Evolutionary conservation across 2,888 invertebrate genomes (phyloP).

Genomic region (Orthosia gothica): DNA sequence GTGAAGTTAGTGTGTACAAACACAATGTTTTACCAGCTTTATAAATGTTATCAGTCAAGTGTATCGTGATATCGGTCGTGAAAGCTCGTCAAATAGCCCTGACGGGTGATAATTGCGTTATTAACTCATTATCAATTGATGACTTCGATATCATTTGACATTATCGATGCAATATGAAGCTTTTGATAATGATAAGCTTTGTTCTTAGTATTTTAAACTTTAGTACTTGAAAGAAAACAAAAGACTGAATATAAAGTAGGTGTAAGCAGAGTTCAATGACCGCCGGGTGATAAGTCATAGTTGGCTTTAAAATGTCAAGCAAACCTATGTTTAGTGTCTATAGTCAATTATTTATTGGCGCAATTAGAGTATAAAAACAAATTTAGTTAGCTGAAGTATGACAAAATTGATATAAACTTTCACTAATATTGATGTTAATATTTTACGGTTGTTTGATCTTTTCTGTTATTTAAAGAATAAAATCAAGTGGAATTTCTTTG

Average conservation of each 20-base stretch:
- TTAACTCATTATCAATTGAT: slow-evolving; percentile 56
- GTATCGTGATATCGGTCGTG: slow-evolving; percentile 45
- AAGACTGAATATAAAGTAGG: neutral
- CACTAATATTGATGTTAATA: too few relatives aligned
- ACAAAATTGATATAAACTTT: neutral
- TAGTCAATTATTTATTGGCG: slow-evolving; percentile 17
- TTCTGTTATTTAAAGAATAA: neutral
- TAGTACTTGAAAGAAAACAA: neutral
- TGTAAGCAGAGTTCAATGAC: slow-evolving; percentile 34
- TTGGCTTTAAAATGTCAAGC: slow-evolving; percentile 19
- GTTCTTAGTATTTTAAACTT: slow-evolving; percentile 22
- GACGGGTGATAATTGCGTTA: slow-evolving; percentile 48
- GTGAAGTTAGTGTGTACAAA: slow-evolving; percentile 27
- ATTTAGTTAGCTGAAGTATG: neutral
- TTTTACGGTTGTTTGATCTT: neutral
- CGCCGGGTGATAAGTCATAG: neutral
- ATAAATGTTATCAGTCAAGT: slow-evolving; percentile 58
- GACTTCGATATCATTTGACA: slow-evolving; percentile 36
- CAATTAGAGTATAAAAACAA: neutral
- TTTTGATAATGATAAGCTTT: slow-evolving; percentile 20
- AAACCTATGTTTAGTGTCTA: slow-evolving; percentile 33
- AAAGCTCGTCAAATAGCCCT: slow-evolving; percentile 54
- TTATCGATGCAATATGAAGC: slow-evolving; percentile 30
- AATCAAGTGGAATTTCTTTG: too few relatives aligned
- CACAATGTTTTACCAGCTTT: slow-evolving; percentile 24